phyloP scores from a whole-genome alignment of 1,140 invertebrate species.

The Hyphantria cunea region DNA sequence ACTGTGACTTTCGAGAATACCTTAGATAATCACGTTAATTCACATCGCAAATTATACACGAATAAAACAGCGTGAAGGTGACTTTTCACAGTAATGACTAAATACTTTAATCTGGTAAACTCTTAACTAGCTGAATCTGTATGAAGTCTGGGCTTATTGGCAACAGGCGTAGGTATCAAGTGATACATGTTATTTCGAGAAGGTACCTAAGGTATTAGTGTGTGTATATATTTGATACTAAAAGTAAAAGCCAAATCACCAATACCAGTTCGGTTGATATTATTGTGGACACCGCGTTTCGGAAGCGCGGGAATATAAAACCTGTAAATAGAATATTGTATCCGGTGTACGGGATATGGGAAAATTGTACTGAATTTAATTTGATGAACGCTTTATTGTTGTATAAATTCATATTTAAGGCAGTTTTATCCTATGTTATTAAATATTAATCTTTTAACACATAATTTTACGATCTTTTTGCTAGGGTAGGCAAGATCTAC shows the following conservation, averaged over 20 bases:
- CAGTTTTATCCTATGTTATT: too few relatives aligned
- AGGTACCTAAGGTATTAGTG: conserved; percentile 7
- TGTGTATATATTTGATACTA: background rate
- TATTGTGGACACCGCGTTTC: conserved; percentile 14
- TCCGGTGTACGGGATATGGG: conserved; percentile 19
- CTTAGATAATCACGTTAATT: too few relatives aligned
- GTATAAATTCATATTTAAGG: too few relatives aligned
- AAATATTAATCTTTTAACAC: too few relatives aligned
- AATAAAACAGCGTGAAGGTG: too few relatives aligned
- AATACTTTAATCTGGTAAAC: too few relatives aligned
- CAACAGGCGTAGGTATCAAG: conserved; percentile 2
- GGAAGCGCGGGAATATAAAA: conserved; percentile 21
- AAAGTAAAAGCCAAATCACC: background rate
- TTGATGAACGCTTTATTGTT: too few relatives aligned
- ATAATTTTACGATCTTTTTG: too few relatives aligned
- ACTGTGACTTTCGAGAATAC: too few relatives aligned
- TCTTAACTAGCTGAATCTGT: too few relatives aligned
- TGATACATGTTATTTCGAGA: conserved; percentile 3
- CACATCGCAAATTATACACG: too few relatives aligned
- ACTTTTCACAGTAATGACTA: background rate
- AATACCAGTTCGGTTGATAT: background rate
- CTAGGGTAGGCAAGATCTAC: too few relatives aligned
- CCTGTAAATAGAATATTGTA: conserved; percentile 20
- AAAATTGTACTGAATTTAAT: conserved; percentile 15
- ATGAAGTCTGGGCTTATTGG: conserved; percentile 2